These are phyloP conservation scores for Microplitis demolitor DNA, from an alignment of 1,140 invertebrate genomes.

Conservation along the genomic window DNA sequence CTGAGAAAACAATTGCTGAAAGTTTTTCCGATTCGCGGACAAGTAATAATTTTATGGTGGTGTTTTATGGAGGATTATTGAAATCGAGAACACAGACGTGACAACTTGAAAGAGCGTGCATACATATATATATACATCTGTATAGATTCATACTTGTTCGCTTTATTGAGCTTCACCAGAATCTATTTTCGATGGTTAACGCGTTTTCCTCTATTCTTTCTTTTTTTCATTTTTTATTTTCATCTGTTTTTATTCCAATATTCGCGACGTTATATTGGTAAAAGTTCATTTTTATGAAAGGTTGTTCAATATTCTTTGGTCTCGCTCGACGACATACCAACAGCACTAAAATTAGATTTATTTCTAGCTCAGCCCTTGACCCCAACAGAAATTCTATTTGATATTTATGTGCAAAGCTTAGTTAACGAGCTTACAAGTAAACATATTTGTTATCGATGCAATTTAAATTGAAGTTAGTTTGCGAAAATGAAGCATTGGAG, in stretches of 20 bases:
- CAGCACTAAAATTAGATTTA: slow-evolving; percentile 30
- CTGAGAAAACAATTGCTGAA: neutral
- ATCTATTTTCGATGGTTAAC: neutral
- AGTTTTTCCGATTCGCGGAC: slow-evolving; percentile 9
- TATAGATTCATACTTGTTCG: neutral
- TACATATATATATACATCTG: neutral
- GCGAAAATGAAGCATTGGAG: neutral
- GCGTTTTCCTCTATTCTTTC: slow-evolving; percentile 10
- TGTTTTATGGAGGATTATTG: slow-evolving; percentile 12
- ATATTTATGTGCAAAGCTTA: slow-evolving; percentile 23
- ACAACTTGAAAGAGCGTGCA: neutral
- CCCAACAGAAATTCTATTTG: slow-evolving; percentile 14
- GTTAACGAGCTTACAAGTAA: slow-evolving; percentile 10
- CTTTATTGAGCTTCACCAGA: slow-evolving; percentile 3
- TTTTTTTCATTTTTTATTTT: neutral
- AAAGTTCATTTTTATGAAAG: slow-evolving; percentile 25
- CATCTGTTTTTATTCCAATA: slow-evolving; percentile 1
- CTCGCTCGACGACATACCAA: slow-evolving; percentile 12
- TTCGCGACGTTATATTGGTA: neutral
- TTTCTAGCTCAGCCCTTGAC: slow-evolving; percentile 16
- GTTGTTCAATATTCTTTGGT: slow-evolving; percentile 16
- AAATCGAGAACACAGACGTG: neutral
- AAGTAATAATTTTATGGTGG: neutral
- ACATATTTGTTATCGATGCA: neutral
- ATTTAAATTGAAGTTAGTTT: neutral